These are phyloP conservation scores for Nezara viridula DNA, from an alignment of 2,888 invertebrate species.

Conservation along the genomic window DNA sequence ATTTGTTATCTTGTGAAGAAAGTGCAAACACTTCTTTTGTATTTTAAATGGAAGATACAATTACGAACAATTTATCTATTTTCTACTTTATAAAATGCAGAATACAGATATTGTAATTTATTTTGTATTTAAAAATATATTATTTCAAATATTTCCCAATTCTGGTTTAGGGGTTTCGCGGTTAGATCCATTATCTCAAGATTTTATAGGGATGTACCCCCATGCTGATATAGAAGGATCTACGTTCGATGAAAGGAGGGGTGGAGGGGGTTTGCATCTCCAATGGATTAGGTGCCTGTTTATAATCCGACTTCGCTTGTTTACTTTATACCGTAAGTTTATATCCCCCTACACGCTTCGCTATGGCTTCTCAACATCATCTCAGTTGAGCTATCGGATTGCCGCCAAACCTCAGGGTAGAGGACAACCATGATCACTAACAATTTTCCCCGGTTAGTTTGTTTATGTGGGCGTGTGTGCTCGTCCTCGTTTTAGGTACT, in stretches of 20 bases:
- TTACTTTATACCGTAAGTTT: conserved; percentile 18
- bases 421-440: not conserved
- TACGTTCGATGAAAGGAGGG: not conserved
- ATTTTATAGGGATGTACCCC: not conserved
- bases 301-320: not conserved
- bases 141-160: too few relatives aligned
- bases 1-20: too few relatives aligned
- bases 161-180: too few relatives aligned
- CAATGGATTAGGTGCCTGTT: not conserved
- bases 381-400: not conserved
- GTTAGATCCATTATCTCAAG: not conserved
- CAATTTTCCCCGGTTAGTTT: not conserved
- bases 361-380: conserved; percentile 18
- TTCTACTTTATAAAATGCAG: too few relatives aligned
- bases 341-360: not conserved
- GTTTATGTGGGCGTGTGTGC: not conserved
- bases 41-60: too few relatives aligned
- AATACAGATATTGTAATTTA: too few relatives aligned
- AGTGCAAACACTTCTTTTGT: too few relatives aligned
- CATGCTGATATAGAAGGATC: not conserved
- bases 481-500: too few relatives aligned
- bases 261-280: not conserved
- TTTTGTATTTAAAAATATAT: too few relatives aligned
- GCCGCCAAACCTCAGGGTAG: not conserved
- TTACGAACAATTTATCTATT: too few relatives aligned